A percentile compares a stretch with the other conserved stretches of the same genome.
phyloP scores from a whole-genome alignment of 1,140 invertebrate genomes.

The Drosophila lowei region DNA sequence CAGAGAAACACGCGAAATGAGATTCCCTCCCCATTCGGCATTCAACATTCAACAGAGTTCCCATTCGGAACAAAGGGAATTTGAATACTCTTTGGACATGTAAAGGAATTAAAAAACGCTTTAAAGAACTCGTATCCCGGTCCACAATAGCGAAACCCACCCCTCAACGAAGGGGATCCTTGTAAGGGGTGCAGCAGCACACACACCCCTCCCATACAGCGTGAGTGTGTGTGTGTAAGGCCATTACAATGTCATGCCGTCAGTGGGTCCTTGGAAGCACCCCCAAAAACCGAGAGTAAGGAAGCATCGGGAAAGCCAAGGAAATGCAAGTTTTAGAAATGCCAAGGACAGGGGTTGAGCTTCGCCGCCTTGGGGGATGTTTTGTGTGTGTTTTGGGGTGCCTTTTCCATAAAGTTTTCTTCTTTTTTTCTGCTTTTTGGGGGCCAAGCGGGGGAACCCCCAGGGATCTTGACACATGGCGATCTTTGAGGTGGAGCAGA shows the following conservation, averaged over 20 bases:
- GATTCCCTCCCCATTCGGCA: constrained; percentile 44
- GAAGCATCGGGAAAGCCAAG: constrained; percentile 44
- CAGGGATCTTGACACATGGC: not conserved
- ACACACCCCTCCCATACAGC: constrained; percentile 36
- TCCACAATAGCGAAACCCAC: constrained; percentile 53
- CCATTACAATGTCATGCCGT: constrained; percentile 81
- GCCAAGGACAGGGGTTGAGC: constrained; percentile 75
- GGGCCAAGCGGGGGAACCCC: constrained; percentile 2
- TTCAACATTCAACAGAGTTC: constrained; percentile 23
- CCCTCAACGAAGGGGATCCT: constrained; percentile 24
- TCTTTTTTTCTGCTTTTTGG: constrained; percentile 1
- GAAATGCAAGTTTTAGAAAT: constrained; percentile 51
- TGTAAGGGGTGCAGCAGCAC: constrained; percentile 54
- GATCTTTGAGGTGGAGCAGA: not conserved
- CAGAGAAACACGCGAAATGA: constrained; percentile 26
- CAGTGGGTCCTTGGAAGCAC: constrained; percentile 79
- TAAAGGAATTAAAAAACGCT: constrained; percentile 80
- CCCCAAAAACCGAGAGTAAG: constrained; percentile 36
- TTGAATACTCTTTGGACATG: constrained; percentile 64
- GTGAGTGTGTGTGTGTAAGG: constrained; percentile 68
- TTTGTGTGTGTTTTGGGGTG: constrained; percentile 27
- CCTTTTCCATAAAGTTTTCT: constrained; percentile 3
- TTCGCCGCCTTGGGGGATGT: constrained; percentile 43
- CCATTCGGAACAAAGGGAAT: constrained; percentile 49
- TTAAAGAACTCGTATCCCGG: constrained; percentile 39